A percentile compares a stretch with the other conserved stretches of the same genome.
Conservation (phyloP, 2,113 vertebrate species). For the Sarotherodon lohbergeri region DNA sequence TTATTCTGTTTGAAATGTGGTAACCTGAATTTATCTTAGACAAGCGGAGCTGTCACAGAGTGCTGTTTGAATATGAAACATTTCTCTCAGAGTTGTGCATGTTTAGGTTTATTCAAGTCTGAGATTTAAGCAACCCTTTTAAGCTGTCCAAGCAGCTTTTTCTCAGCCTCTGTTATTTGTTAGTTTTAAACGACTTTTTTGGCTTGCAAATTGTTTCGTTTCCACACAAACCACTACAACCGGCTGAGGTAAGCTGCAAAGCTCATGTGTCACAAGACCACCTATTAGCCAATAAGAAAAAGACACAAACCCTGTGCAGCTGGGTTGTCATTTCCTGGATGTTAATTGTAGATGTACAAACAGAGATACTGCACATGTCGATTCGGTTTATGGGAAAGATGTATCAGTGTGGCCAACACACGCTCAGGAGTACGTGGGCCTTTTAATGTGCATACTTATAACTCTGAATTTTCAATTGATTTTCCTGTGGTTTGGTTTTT, state of each 20-base stretch:
- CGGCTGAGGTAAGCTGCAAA: not conserved
- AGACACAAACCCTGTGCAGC: not conserved
- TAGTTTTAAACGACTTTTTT: not conserved
- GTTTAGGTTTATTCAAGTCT: not conserved
- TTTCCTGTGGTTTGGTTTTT: not conserved
- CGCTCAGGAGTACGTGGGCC: not conserved
- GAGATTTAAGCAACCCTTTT: not conserved
- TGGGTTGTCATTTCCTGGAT: not conserved
- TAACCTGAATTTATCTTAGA: not conserved
- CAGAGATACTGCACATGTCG: not conserved
- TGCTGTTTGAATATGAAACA: not conserved
- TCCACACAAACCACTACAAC: not conserved
- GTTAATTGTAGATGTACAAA: not conserved
- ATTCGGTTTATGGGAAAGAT: not conserved
- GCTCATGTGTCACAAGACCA: not conserved
- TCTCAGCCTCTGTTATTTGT: not conserved
- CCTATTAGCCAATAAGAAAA: not conserved
- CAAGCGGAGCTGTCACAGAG: not conserved
- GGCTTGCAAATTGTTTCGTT: not conserved
- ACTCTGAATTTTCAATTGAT: not conserved
- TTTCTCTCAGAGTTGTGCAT: not conserved
- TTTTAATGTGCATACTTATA: not conserved
- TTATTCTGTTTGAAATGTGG: not conserved
- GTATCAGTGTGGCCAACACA: not conserved
- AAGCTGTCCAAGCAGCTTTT: not conserved